Evolutionary conservation across 2,888 invertebrate genomes (phyloP), one percentile per base, ranked within the genome.

Genomic region (Carcina quercana): DNA sequence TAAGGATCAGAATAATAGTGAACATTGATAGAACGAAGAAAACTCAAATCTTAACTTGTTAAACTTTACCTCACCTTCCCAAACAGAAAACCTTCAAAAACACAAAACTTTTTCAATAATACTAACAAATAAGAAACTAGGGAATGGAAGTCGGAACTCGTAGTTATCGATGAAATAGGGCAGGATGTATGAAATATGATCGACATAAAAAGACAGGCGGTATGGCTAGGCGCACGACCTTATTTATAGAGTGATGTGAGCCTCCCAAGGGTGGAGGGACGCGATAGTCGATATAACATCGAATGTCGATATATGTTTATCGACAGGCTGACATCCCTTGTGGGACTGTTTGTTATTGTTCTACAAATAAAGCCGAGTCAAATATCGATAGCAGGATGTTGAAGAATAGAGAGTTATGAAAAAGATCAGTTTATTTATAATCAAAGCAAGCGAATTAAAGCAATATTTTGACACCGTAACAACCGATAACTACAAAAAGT

Each of bases 121-220:
- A 27, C 27, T 27, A 27, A 10, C 15, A 27, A 27, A 27, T 17
- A 27, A 15, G n/a, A 27, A 15, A 15, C 15, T 15, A 27, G 15
- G 27, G 27, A 27, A 17, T 5, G 29, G 30, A n/a, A 7, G 5
- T 25, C 25, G 25, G n/a, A 13, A 13, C 5, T 22, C 2, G n/a
- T 8, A 45, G 42, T 28, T 32, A 48, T 49, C 53, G 47, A 52
- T 53, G 50, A 45, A 48, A 43, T 50, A 44, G 39, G 40, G 26
- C 38, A 42, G 47, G 50, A 55, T 52, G 53, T 50, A 53, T 46
- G 11, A 24, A 24, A 53, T 49, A 50, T 45, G 43, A 39, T 42
- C 35, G 34, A 36, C 38, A 34, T 38, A 31, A 36, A 35, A 36
- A 34, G 27, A 25, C 30, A 29, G 15, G 33, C 25, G 33, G 32